Evolutionary conservation across 2,888 invertebrate species (phyloP).

Genomic region (Leistus spinibarbis): DNA sequence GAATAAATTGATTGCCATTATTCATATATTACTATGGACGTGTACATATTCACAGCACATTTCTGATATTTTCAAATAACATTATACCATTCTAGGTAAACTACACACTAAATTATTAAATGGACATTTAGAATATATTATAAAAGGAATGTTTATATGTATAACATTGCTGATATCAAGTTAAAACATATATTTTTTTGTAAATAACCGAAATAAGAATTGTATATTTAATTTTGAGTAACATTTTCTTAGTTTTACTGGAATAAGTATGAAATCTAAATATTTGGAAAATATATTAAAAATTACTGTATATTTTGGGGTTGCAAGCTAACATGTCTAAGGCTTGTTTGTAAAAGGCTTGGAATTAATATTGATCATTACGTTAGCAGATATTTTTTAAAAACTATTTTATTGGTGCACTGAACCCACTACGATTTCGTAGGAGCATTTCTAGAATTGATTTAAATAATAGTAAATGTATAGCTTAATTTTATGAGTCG

Average conservation of each 20-base stretch:
- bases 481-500: no score
- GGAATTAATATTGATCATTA: not conserved
- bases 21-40: slow-evolving; percentile 28
- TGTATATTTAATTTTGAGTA: not conserved
- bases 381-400: not conserved
- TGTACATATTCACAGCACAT: slow-evolving; percentile 36
- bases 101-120: not conserved
- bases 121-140: not conserved
- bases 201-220: not conserved
- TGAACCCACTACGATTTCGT: no score
- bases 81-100: not conserved
- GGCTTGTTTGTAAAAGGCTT: not conserved
- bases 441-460: not conserved
- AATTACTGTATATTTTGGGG: not conserved
- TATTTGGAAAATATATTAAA: not conserved
- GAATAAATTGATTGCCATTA: slow-evolving; percentile 35
- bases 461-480: not conserved
- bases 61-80: slow-evolving; percentile 25
- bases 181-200: not conserved
- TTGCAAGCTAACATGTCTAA: not conserved
- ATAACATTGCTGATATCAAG: not conserved
- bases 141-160: not conserved
- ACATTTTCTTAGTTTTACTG: not conserved
- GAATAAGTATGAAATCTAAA: not conserved
- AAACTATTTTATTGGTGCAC: not conserved